Base-by-base conservation (phyloP, 2,888 invertebrate genomes). In the Synanthedon vespiformis region DNA sequence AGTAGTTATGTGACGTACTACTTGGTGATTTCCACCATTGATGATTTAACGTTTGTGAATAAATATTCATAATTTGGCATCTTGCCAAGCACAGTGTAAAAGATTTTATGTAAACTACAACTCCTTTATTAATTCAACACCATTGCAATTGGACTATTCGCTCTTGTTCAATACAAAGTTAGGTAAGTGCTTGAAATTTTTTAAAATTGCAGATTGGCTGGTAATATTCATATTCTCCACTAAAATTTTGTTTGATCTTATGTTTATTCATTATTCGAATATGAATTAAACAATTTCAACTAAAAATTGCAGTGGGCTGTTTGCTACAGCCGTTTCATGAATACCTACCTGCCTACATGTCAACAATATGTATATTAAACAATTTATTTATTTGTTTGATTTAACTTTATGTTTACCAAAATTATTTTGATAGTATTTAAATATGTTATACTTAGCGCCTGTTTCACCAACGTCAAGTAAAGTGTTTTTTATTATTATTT, bases 141-240 rank as follows among this genome's bases (percentile, higher is more conserved):
- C 54, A 68, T 67, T 62, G 55, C 57, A 59, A 22, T n/a, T 61
- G 58, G 67, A 70, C 68, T 69, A 67, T 57, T 63, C 64, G 58
- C 62, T 61, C 58, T 63, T 63, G 58, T 62, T 61, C 58, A 61
- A 58, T 54, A 68, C 73, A 75, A 80, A 78, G 75, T 62, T 67
- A 69, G 56, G 52, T 56, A 55, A 72, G 65, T 60, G 65, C 56
- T 56, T 58, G 63, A 63, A 67, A 71, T 66, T 68, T 75, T 77
- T 78, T 77, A 67, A 75, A 78, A 78, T 81, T 83, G 80, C 80
- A 83, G 70, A 83, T 85, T 85, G 72, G 79, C 84, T 74, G 73
- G 70, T 67, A 83, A 81, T 81, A 81, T 81, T 70, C 77, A 80
- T 79, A 69, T 64, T 66, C 68, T 61, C 60, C 58, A 64, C 63